Evolutionary conservation across 2,797 vertebrate species (phyloP), one percentile per base, ranked within the genome.

Genomic region (Pipistrellus kuhlii): DNA sequence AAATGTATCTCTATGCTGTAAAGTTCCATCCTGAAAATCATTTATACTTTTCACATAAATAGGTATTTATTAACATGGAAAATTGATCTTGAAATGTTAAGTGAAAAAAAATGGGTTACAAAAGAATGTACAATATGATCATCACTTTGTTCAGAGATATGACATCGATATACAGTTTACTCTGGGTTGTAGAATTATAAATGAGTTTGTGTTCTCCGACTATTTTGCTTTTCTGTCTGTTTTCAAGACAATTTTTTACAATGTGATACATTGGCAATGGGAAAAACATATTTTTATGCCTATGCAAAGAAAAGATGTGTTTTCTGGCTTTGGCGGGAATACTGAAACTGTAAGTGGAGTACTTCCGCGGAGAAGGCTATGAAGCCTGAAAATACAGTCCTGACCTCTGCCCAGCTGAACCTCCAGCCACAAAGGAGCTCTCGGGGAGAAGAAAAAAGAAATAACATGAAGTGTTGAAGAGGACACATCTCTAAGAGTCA

Each of bases 311-410:
- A 86, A 38, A 18, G 12, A 30, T n/a, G 1, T 78, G 44, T 86
- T 64, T 69, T 85, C 44, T 82, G 32, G 1, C 13, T 92, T 10
- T 44, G 30, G 55, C 20, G 90, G 2, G 55, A 95, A 96, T 77
- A 41, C 48, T 85, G 82, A 85, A 89, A 91, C 48, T 82, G 2
- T n/a, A 68, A 95, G 32, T 75, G 18, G 30, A 95, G 81, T 93
- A 73, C 8, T 78, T 85, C 13, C 8, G 41, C 11, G 32, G 44
- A 95, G 64, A 85, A 64, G 14, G 27, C 13, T 35, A 11, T 78
- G 81, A 91, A 73, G 78, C 25, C 55, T 73, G 72, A 69, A 91
- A 80, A 85, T 25, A 78, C 17, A 87, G 44, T 85, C 55, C 51
- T 88, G 30, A 76, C 38, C 71, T 91, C 41, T 75, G 38, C 20